These are phyloP conservation scores for Brachyhypopomus gauderio DNA, from an alignment of 2,113 vertebrate genomes.

Conservation along the genomic window DNA sequence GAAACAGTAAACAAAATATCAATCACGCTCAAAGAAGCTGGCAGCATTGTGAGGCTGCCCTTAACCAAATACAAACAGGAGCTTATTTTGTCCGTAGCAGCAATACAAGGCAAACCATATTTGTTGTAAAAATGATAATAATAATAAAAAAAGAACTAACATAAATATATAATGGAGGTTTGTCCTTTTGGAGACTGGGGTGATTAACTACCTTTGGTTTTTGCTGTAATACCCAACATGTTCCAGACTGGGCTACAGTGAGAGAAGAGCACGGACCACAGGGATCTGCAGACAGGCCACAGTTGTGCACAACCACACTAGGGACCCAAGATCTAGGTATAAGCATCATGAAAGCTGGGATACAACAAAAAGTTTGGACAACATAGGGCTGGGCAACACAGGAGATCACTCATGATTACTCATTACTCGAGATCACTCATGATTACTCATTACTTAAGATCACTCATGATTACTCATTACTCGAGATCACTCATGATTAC, in stretches of 20 bases:
- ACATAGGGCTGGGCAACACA: neutral
- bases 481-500: too few species aligned
- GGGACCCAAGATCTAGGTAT: too few species aligned
- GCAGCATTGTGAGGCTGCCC: slow-evolving; percentile 9
- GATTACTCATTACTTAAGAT: too few species aligned
- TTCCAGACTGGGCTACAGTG: neutral
- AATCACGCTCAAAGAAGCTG: slow-evolving; percentile 49
- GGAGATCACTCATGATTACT: neutral
- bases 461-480: neutral
- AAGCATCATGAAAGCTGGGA: too few species aligned
- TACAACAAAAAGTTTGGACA: too few species aligned
- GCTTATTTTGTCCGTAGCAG: neutral
- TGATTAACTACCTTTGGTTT: neutral
- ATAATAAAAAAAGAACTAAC: neutral
- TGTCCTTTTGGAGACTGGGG: neutral
- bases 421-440: too few species aligned
- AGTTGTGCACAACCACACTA: too few species aligned
- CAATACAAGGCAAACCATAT: slow-evolving; percentile 10
- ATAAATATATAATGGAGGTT: slow-evolving; percentile 5
- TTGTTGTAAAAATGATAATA: neutral
- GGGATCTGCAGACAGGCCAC: too few species aligned
- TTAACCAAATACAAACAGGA: slow-evolving; percentile 41
- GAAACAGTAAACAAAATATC: slow-evolving; percentile 55
- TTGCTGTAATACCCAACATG: neutral
- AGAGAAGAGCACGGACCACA: too few species aligned